These are phyloP conservation scores for Tribolium freemani DNA, from an alignment of 2,888 invertebrate genomes.

Conservation along the genomic window DNA sequence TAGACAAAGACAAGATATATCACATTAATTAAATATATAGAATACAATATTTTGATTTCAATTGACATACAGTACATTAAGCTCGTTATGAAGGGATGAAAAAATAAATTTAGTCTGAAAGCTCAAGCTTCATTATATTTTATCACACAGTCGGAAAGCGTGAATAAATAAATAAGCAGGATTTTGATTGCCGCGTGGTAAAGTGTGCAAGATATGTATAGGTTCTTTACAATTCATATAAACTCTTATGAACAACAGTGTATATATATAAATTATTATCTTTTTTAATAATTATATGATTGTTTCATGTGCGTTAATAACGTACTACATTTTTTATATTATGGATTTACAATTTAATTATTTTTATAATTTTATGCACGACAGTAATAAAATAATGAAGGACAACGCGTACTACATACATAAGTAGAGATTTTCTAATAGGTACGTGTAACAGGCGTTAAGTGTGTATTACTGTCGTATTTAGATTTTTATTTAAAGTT, in stretches of 20 bases:
- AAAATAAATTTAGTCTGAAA: constrained; percentile 45
- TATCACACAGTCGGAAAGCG: constrained; percentile 54
- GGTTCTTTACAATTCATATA: constrained; percentile 32
- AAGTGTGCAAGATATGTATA: constrained; percentile 51
- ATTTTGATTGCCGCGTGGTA: constrained; percentile 47
- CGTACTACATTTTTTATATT: constrained; percentile 11
- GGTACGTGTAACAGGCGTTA: neutral
- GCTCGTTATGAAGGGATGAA: constrained; percentile 62
- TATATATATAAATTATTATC: constrained; percentile 33
- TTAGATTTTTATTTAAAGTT: neutral
- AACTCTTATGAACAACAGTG: constrained; percentile 35
- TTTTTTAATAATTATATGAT: constrained; percentile 28
- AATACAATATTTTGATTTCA: constrained; percentile 61
- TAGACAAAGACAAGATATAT: constrained; percentile 58
- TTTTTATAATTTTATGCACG: constrained; percentile 14
- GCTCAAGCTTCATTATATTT: constrained; percentile 47
- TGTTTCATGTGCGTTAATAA: constrained; percentile 31
- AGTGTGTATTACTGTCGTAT: constrained; percentile 11
- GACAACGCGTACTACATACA: neutral
- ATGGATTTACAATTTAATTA: neutral
- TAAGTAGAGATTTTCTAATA: neutral
- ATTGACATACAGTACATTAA: constrained; percentile 68
- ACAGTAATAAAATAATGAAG: constrained; percentile 19
- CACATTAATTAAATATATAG: constrained; percentile 57
- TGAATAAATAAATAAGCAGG: constrained; percentile 39